Percentiles rank a stretch among this genome's conserved stretches.
phyloP scores from a whole-genome alignment of 2,113 vertebrate species.

The Sinocyclocheilus grahami region DNA sequence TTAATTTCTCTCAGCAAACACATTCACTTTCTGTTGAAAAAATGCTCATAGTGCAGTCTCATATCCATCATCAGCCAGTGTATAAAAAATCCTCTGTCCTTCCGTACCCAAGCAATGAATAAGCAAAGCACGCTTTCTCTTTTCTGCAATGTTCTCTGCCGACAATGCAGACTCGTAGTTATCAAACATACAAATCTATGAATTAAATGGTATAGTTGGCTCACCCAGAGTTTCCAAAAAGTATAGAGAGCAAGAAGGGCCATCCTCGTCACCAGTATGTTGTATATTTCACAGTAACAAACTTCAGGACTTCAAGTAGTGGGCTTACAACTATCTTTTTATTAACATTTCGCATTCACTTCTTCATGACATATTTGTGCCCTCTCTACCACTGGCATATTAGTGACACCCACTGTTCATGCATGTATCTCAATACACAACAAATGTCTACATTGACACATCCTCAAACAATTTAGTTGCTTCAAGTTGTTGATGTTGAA shows the following conservation, averaged over 20 bases:
- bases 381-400: background rate
- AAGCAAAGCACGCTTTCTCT: slow-evolving; percentile 7
- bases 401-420: background rate
- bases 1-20: slow-evolving; percentile 19
- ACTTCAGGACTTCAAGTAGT: too few species aligned
- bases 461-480: too few species aligned
- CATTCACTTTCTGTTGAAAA: too few species aligned
- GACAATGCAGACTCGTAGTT: background rate
- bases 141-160: background rate
- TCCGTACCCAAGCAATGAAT: slow-evolving; percentile 4
- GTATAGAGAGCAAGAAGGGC: background rate
- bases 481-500: too few species aligned
- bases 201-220: background rate
- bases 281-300: too few species aligned
- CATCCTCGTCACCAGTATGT: slow-evolving; percentile 30
- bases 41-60: background rate
- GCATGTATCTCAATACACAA: background rate
- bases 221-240: slow-evolving; percentile 28
- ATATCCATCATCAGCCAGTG: background rate
- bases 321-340: too few species aligned
- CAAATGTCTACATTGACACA: too few species aligned
- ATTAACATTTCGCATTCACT: background rate
- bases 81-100: background rate
- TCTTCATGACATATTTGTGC: background rate
- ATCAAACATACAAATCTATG: slow-evolving; percentile 27